Evolutionary conservation across 2,113 vertebrate genomes (phyloP).

Genomic region (Lasiurus borealis): DNA sequence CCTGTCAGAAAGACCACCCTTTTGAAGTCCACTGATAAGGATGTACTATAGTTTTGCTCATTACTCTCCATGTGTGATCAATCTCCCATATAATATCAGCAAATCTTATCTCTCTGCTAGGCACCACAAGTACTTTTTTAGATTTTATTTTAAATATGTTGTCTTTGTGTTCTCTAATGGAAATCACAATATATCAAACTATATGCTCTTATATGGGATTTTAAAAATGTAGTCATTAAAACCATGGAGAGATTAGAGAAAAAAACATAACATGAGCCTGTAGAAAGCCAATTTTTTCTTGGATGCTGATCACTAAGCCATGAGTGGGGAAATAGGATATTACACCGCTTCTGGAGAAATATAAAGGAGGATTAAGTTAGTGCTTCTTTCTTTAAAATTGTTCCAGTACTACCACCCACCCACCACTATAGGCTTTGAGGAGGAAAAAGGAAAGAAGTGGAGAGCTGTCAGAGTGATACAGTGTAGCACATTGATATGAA

Average conservation of each 20-base stretch:
- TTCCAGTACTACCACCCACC: neutral
- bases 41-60: conserved; percentile 43
- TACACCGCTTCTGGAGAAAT: neutral
- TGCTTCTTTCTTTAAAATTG: conserved; percentile 18
- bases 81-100: conserved; percentile 36
- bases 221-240: neutral
- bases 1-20: conserved; percentile 42
- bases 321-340: conserved; percentile 11
- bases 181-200: conserved; percentile 7
- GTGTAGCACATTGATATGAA: neutral
- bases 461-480: neutral
- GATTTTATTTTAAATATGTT: conserved; percentile 50
- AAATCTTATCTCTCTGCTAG: conserved; percentile 31
- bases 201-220: conserved; percentile 41
- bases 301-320: neutral
- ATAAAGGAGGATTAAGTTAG: neutral
- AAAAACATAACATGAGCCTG: neutral
- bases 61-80: conserved; percentile 41
- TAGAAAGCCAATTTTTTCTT: conserved; percentile 12
- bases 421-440: conserved; percentile 7
- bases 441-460: neutral
- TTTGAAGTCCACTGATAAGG: conserved; percentile 62
- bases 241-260: neutral
- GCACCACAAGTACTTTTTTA: neutral
- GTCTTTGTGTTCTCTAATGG: conserved; percentile 23